Evolutionary conservation across 2,888 invertebrate species (phyloP).

Genomic region (Dyspetes luteomarginatus): DNA sequence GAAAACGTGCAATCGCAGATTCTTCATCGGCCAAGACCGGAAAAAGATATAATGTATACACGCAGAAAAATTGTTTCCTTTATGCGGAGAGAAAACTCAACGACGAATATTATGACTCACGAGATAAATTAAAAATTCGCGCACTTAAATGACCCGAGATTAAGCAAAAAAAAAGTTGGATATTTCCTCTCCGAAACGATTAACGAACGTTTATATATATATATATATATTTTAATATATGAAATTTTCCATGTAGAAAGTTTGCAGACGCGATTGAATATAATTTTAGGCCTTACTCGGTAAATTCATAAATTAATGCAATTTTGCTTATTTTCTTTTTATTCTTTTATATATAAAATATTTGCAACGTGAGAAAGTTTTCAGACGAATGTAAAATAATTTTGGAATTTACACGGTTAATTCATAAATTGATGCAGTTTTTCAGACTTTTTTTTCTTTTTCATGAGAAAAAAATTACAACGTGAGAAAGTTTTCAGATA

Average conservation of each 20-base stretch:
- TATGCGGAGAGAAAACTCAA: neutral
- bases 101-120: neutral
- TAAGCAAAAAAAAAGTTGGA: neutral
- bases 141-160: slow-evolving; percentile 3
- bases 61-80: neutral
- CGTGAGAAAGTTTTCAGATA: too few relatives aligned
- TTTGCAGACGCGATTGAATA: too few relatives aligned
- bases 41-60: slow-evolving; percentile 28
- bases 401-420: too few relatives aligned
- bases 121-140: neutral
- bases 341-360: too few relatives aligned
- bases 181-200: neutral
- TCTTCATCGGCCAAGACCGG: slow-evolving; percentile 23
- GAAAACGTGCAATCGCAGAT: slow-evolving; percentile 41
- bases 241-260: neutral
- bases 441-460: too few relatives aligned
- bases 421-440: too few relatives aligned
- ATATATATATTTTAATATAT: neutral
- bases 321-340: too few relatives aligned
- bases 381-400: too few relatives aligned
- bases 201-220: neutral
- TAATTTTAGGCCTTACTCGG: too few relatives aligned
- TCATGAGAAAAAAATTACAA: too few relatives aligned
- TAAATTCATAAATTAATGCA: too few relatives aligned
- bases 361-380: too few relatives aligned